Evolutionary conservation across 2,797 vertebrate genomes (phyloP), one percentile per base, ranked within the genome.

Genomic region (Pogonophryne albipinna): DNA sequence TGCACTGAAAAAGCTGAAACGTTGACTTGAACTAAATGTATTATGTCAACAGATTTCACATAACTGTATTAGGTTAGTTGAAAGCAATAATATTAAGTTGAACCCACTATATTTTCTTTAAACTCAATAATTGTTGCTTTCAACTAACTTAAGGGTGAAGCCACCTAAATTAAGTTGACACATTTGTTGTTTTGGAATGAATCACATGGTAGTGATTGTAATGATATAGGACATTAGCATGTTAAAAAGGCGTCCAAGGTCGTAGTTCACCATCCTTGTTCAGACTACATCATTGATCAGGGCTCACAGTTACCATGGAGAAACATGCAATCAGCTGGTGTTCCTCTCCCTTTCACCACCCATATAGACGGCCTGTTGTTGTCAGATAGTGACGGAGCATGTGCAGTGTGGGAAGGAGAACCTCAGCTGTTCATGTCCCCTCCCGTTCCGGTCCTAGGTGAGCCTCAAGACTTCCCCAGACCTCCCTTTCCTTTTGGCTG

Each of bases 401-500:
- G 75, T 85, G 86, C 74, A 74, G 66, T 88, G 87, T 91, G 89
- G 86, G 87, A 91, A 89, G 84, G 75, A 85, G 80, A 74, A 90
- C 85, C 85, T 91, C 87, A 91, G 89, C 86, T 91, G 91, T 90
- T 91, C 74, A 74, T 88, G 89, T 85, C 78, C 78, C 87, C 83
- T 85, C 87, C 84, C 71, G 51, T 90, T 91, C 87, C 84, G 88
- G 84, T 83, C 61, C 78, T 90, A 91, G 88, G 91, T 91, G 88
- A 92, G 75, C 86, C 89, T 90, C 89, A 90, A 90, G 90, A 87
- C 87, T 88, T 74, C 71, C 76, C 81, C 80, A 86, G 87, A 85
- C 91, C 88, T 88, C 89, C 89, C 79, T 91, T 91, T 87, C 80
- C 84, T 89, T 88, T 92, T 84, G 88, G 88, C 85, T 90, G 84